A percentile compares a stretch with the other conserved stretches of the same genome.
These are phyloP conservation scores for Crocodylus rhombifer DNA, from an alignment of 2,797 vertebrate species.

Conservation along the genomic window DNA sequence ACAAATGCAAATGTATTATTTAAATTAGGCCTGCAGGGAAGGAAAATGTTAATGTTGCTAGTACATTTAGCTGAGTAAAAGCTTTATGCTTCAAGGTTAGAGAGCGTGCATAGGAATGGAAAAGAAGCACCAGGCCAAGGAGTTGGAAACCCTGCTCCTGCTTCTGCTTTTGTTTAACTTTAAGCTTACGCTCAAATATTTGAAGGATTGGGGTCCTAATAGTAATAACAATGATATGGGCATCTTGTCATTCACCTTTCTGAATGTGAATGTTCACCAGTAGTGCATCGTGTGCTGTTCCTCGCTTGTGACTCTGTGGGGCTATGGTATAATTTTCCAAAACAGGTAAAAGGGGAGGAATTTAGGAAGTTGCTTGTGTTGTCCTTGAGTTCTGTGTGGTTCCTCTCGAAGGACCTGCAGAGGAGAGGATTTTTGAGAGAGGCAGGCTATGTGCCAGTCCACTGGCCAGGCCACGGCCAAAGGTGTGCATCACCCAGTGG, in stretches of 20 bases:
- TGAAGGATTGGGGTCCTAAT: accelerated
- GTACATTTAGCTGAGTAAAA: neutral
- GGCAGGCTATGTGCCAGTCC: accelerated
- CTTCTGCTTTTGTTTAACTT: accelerated
- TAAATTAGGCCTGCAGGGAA: constrained; percentile 30
- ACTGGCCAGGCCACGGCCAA: neutral
- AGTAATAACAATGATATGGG: neutral
- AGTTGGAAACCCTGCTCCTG: accelerated
- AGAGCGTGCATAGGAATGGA: neutral
- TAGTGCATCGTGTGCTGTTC: neutral
- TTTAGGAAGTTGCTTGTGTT: accelerated
- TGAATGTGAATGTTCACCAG: accelerated
- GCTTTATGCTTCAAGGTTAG: constrained; percentile 3
- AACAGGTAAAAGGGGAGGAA: accelerated
- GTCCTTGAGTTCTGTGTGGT: accelerated
- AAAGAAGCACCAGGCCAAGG: accelerated
- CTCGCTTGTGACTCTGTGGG: accelerated
- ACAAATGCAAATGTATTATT: constrained; percentile 12
- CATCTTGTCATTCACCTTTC: neutral
- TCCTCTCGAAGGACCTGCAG: neutral
- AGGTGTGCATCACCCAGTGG: accelerated
- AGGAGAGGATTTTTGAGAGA: neutral
- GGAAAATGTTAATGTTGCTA: constrained; percentile 30
- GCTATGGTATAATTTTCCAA: neutral
- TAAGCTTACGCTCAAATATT: accelerated